Base-by-base conservation (phyloP, 2,888 invertebrate genomes). In the Epirrhoe alternata region DNA sequence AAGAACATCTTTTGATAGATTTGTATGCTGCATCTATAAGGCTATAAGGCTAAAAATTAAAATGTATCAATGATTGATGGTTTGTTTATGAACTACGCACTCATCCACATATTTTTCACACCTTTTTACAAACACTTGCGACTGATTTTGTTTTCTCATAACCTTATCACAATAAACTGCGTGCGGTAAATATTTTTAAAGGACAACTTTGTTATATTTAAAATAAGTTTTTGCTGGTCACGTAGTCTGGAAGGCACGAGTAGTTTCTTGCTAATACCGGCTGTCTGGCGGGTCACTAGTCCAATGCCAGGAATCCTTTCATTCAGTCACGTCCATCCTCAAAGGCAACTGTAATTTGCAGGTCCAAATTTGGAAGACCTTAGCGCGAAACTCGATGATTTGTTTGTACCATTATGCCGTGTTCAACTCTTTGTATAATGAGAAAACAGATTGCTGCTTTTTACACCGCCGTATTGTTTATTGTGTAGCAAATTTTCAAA, bases 251-350 rank as follows among this genome's bases (percentile, higher is more conserved):
- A 64, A 55, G 59, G 59, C 60, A 64, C 65, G 61, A 68, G 64
- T 55, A 16, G 61, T 61, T 68, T 69, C 61, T 66, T 62, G 45
- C 30, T 55, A 49, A 53, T 64, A 68, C 70, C 49, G 59, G 58
- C 56, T 59, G 57, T 50, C 58, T 54, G 50, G 45, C 51, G 10
- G 30, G 65, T 53, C 66, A 58, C 66, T 64, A 47, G 61, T 61
- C 58, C 65, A 51, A 59, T 55, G 55, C 31, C 58, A 58, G 57
- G 62, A 68, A 64, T 68, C 71, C 63, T 73, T 77, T 77, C 70
- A 75, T 69, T 66, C 59, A 60, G 74, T 77, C 77, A 77, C 77
- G 77, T 77, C 59, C 68, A 66, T 51, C 54, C 61, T 62, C 61
- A 66, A 62, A 57, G 62, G 52, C 53, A 67, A 64, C 61, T 66